phyloP scores from a whole-genome alignment of 2,888 invertebrate species.

The Myopa tessellatipennis region DNA sequence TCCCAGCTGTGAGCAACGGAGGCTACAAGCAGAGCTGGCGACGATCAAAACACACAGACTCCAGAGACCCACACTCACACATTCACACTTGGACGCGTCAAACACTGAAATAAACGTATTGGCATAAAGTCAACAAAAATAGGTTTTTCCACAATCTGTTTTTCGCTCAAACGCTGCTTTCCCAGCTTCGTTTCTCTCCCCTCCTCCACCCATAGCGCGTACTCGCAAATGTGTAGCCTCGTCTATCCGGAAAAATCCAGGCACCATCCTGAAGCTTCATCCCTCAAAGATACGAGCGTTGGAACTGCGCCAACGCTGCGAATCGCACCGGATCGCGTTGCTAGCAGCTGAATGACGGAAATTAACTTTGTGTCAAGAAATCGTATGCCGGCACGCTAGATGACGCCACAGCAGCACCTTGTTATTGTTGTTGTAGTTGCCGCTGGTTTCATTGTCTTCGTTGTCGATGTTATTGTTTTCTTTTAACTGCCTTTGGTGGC shows the following conservation, averaged over 20 bases:
- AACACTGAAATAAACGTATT: neutral
- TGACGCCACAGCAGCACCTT: too few species aligned
- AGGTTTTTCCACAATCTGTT: neutral
- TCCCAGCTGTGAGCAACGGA: neutral
- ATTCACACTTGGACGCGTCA: neutral
- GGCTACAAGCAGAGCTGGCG: too few species aligned
- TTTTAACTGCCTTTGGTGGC: too few species aligned
- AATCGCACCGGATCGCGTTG: neutral
- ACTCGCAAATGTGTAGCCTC: neutral
- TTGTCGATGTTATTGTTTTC: too few species aligned
- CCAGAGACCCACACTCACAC: constrained; percentile 8
- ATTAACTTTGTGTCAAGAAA: neutral
- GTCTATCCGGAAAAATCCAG: neutral
- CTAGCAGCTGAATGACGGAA: neutral
- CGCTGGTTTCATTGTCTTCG: too few species aligned
- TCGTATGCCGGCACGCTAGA: too few species aligned
- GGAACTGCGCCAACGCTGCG: too few species aligned
- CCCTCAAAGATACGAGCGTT: too few species aligned
- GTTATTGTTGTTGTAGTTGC: too few species aligned
- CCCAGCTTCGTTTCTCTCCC: too few species aligned
- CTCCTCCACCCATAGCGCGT: neutral
- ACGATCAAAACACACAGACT: too few species aligned
- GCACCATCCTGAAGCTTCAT: neutral
- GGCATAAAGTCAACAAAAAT: neutral
- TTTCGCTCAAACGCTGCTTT: too few species aligned